Base-by-base conservation (phyloP, 2,797 vertebrate species). In the Brotula barbata region DNA sequence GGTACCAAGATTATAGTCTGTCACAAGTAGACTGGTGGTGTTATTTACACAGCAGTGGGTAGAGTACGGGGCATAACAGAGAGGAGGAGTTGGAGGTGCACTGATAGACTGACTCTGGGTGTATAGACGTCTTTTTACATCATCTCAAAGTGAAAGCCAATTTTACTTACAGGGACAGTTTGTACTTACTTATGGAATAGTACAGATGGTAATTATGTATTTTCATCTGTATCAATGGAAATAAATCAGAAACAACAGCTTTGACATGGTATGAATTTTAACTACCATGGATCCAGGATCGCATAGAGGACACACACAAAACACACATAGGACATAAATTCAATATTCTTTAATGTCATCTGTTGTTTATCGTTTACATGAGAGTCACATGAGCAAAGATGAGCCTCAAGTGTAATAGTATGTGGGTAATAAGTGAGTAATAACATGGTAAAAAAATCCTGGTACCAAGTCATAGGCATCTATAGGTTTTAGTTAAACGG, bases 1-100 rank as follows among this genome's bases (percentile, higher is more conserved):
- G 70, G 51, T 64, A 65, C 62, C 41, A 42, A 82, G 78, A 88
- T 88, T 87, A 87, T 57, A 80, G 77, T 52, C 82, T 86, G 86
- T 83, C 83, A 60, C 54, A 55, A 37, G 25, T 49, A 59, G 62
- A 73, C 67, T 42, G 36, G 44, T 47, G 60, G 80, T 83, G 69
- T 82, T 83, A 85, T 85, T 87, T 85, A 77, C 82, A 76, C 83
- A 83, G 82, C 78, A 44, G 81, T 72, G 83, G 73, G 77, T 73
- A 65, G 42, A 64, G 41, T 69, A 63, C 47, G 50, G 31, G 31
- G 54, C 54, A 21, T 63, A 68, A 62, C 66, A 64, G 63, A 64
- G 54, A 58, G 82, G 71, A 76, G 73, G 81, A 55, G 44, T 65
- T 73, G 77, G 78, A 83, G 71, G 54, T 64, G 34, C 50, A 33